phyloP scores from a whole-genome alignment of 1,140 invertebrate genomes.

The Asbolus verrucosus region DNA sequence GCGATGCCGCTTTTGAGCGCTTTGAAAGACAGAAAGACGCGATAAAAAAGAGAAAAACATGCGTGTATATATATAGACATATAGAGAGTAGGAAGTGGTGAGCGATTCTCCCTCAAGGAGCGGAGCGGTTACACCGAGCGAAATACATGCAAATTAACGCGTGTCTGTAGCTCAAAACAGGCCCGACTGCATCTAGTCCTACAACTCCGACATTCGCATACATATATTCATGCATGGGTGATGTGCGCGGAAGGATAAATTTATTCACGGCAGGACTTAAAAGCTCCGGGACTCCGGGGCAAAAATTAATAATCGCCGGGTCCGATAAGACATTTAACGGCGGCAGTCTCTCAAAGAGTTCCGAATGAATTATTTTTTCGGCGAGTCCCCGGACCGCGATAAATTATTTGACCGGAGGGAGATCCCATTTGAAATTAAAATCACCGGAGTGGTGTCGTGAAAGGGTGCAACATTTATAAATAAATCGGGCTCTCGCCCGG shows the following conservation, averaged over 20 bases:
- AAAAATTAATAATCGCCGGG: conserved; percentile 30
- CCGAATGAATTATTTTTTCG: conserved; percentile 26
- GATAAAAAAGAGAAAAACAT: conserved; percentile 4
- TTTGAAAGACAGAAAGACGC: conserved; percentile 33
- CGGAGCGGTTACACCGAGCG: conserved; percentile 36
- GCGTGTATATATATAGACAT: conserved; percentile 13
- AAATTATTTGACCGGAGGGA: conserved; percentile 17
- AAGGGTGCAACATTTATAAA: neutral
- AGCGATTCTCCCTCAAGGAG: conserved; percentile 35
- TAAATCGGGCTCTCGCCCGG: too few relatives aligned
- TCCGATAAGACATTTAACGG: conserved; percentile 23
- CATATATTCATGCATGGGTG: conserved; percentile 36
- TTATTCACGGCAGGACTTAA: conserved; percentile 31
- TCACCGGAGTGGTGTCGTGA: neutral
- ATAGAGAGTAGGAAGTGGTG: neutral
- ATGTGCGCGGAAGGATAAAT: conserved; percentile 30
- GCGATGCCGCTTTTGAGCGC: conserved; percentile 48
- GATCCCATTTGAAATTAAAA: conserved; percentile 25
- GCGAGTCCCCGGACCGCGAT: neutral
- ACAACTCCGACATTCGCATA: conserved; percentile 33
- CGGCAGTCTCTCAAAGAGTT: conserved; percentile 2
- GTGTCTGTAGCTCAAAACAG: conserved; percentile 36
- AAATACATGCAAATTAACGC: conserved; percentile 43
- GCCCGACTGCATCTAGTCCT: conserved; percentile 27
- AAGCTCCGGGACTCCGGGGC: conserved; percentile 23